phyloP scores from a whole-genome alignment of 2,797 vertebrate genomes.

The Rhadinocentrus ornatus region DNA sequence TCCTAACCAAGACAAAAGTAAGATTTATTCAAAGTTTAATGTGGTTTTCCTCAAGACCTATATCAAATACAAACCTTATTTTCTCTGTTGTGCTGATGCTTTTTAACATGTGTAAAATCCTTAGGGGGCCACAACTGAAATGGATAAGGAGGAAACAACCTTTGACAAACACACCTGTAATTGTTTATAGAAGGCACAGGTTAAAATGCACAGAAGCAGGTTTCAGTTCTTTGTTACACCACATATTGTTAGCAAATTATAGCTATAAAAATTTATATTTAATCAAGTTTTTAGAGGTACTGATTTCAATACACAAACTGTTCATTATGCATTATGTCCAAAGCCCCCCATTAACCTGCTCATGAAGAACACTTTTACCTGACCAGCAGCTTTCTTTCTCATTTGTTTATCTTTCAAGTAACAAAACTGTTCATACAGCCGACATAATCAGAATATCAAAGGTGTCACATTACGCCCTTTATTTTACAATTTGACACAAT shows the following conservation, averaged over 20 bases:
- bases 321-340: no score
- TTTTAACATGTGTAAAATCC: constrained; percentile 5
- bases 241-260: neutral
- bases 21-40: constrained; percentile 43
- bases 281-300: neutral
- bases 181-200: neutral
- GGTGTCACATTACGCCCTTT: neutral
- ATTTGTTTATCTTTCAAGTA: neutral
- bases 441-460: neutral
- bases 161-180: constrained; percentile 40
- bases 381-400: neutral
- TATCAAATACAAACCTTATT: neutral
- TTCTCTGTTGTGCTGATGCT: neutral
- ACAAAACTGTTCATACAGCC: neutral
- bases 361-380: neutral
- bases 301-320: neutral
- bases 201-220: neutral
- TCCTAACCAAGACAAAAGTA: constrained; percentile 86
- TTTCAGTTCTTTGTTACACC: neutral
- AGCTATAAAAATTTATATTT: neutral
- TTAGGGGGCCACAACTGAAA: neutral
- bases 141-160: neutral
- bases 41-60: neutral
- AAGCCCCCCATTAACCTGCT: neutral
- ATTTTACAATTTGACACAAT: no score